Percentiles rank a stretch among this genome's conserved stretches.
phyloP scores from a whole-genome alignment of 1,140 invertebrate genomes.

The Bombyx mandarina region DNA sequence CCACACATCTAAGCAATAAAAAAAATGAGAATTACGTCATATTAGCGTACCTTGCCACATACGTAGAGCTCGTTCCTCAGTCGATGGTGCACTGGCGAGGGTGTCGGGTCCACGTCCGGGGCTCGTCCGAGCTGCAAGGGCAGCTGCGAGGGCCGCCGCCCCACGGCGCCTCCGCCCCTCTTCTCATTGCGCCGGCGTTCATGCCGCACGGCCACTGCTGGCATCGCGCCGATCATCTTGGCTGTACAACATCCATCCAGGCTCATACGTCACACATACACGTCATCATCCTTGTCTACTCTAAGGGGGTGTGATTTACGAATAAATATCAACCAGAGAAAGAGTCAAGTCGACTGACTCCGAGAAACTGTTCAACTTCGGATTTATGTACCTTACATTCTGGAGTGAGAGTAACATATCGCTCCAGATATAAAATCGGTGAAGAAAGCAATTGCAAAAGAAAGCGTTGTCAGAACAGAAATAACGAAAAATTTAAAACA shows the following conservation, averaged over 20 bases:
- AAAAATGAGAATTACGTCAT: too few species aligned
- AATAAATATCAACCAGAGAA: too few species aligned
- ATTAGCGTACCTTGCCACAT: slow-evolving; percentile 76
- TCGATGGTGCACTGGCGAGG: slow-evolving; percentile 69
- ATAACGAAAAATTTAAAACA: too few species aligned
- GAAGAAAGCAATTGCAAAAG: too few species aligned
- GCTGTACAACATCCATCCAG: slow-evolving; percentile 19
- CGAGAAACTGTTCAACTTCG: too few species aligned
- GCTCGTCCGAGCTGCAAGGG: slow-evolving; percentile 74
- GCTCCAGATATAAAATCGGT: too few species aligned
- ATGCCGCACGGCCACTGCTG: slow-evolving; percentile 86
- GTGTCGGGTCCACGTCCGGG: slow-evolving; percentile 73
- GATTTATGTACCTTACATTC: too few species aligned
- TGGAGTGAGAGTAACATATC: too few species aligned
- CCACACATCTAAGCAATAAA: too few species aligned
- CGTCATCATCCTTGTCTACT: background rate
- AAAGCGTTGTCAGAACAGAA: too few species aligned
- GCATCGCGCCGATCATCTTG: slow-evolving; percentile 89
- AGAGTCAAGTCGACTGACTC: too few species aligned
- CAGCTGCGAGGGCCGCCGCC: slow-evolving; percentile 78
- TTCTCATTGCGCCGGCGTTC: slow-evolving; percentile 83
- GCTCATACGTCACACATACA: background rate
- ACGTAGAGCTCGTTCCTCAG: slow-evolving; percentile 78
- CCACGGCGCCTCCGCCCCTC: slow-evolving; percentile 52
- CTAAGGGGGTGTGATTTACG: too few species aligned